Conservation (phyloP, 1,140 invertebrate species). For the Leucophenga varia region DNA sequence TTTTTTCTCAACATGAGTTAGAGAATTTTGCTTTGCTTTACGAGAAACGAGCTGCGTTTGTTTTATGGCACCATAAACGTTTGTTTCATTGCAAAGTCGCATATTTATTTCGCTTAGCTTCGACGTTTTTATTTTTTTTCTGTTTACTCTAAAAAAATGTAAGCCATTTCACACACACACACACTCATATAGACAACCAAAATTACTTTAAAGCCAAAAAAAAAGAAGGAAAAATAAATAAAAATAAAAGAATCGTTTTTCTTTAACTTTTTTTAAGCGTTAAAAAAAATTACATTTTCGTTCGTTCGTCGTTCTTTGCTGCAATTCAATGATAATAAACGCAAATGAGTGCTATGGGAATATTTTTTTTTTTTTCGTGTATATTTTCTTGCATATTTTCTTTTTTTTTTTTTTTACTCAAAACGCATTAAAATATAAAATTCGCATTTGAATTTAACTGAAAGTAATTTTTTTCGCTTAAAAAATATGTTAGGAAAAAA, state of each 20-base stretch:
- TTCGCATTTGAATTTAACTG: slow-evolving; percentile 7
- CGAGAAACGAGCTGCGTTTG: slow-evolving; percentile 47
- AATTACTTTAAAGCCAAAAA: too few species aligned
- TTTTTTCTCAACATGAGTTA: slow-evolving; percentile 38
- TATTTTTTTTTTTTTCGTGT: too few species aligned
- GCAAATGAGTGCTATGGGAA: slow-evolving; percentile 48
- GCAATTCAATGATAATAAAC: slow-evolving; percentile 40
- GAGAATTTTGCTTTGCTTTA: too few species aligned
- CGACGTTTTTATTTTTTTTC: too few species aligned
- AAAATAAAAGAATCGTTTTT: slow-evolving; percentile 24
- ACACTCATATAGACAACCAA: neutral
- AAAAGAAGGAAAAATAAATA: slow-evolving; percentile 9
- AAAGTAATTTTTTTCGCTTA: slow-evolving; percentile 2
- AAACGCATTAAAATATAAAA: neutral
- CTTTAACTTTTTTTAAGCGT: slow-evolving; percentile 29
- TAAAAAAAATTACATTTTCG: slow-evolving; percentile 41
- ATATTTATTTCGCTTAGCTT: slow-evolving; percentile 44
- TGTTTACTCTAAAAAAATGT: too few species aligned
- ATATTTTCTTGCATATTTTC: too few species aligned
- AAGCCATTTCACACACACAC: slow-evolving; percentile 5
- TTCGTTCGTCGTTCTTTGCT: slow-evolving; percentile 14
- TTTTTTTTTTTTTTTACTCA: slow-evolving; percentile 10
- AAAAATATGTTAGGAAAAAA: too few species aligned
- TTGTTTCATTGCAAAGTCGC: slow-evolving; percentile 52
- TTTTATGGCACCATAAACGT: slow-evolving; percentile 51